Base-by-base conservation (phyloP, 2,888 invertebrate species). In the Clistopyga incitator region DNA sequence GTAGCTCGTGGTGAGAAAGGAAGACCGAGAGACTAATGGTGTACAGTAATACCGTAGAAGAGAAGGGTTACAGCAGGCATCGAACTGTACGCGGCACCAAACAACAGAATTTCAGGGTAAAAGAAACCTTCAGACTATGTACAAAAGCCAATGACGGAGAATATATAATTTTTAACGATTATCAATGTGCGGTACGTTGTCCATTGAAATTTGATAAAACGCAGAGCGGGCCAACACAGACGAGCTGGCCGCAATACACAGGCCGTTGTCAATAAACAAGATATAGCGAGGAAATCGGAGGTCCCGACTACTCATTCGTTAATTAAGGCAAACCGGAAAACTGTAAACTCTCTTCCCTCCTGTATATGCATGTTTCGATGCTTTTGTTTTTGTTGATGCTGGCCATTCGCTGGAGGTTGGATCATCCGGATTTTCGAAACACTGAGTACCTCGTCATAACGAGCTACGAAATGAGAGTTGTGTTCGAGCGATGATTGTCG, bases 401-500 rank as follows among this genome's bases (percentile, higher is more conserved):
- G 78, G 74, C 56, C 70, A 81, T 81, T 79, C 67, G 71, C 67
- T 68, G 82, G 79, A 86, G 85, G 81, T 77, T 80, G 79, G 75
- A 70, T 74, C 84, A 81, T 71, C 72, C 82, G 54, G 68, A 83
- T 83, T 80, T 76, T 72, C 80, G 68, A 74, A 80, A 80, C 68
- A 71, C 29, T 67, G 72, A 84, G 61, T 84, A 25, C 56, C 71
- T 67, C 79, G 52, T 71, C 65, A 59, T 74, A 80, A 80, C 79
- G 47, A 74, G 79, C 61, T 78, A 34, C 81, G 61, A 68, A 80
- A 77, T 64, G 72, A 65, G 72, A 59, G 29, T 54, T 47, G 2
- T 45, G 47, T 67, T 18, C n/a, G 47, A 13, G 23, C 59, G 38
- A 29, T 50, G 42, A 52, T 61, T 11, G 18, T 50, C 20, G 45